A percentile compares a stretch with the other conserved stretches of the same genome.
Evolutionary conservation across 1,140 invertebrate species (phyloP).

Genomic region (Drosophila suzukii): DNA sequence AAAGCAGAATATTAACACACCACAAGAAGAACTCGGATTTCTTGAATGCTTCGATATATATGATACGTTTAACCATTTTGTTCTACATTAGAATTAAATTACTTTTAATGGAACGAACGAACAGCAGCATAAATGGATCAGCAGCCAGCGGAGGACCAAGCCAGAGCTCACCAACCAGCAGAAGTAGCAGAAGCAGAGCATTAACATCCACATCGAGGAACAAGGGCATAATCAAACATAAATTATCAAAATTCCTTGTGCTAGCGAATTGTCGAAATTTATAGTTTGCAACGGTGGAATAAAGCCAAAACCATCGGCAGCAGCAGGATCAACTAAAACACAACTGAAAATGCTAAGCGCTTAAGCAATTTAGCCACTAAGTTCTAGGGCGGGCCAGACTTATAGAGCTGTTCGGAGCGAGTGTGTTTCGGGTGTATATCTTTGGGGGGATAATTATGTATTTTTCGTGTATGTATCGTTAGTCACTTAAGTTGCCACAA

Average conservation of each 20-base stretch:
- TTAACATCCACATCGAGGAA: slow-evolving; percentile 8
- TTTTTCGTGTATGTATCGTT: slow-evolving; percentile 55
- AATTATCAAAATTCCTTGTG: slow-evolving; percentile 51
- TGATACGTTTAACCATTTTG: slow-evolving; percentile 67
- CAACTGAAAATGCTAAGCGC: slow-evolving; percentile 36
- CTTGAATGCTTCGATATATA: slow-evolving; percentile 67
- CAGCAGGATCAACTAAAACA: slow-evolving; percentile 17
- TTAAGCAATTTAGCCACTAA: slow-evolving; percentile 51
- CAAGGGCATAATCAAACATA: background rate
- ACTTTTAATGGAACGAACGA: slow-evolving; percentile 59
- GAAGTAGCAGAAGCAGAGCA: background rate
- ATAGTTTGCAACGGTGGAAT: slow-evolving; percentile 24
- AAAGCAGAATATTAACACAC: slow-evolving; percentile 51
- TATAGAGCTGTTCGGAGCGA: slow-evolving; percentile 13
- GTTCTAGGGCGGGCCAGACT: slow-evolving; percentile 36
- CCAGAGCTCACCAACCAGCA: slow-evolving; percentile 21
- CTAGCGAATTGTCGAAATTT: slow-evolving; percentile 18
- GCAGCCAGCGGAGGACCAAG: slow-evolving; percentile 25
- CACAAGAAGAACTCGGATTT: slow-evolving; percentile 50
- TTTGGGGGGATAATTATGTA: slow-evolving; percentile 25
- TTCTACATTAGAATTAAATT: slow-evolving; percentile 81
- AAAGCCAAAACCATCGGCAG: slow-evolving; percentile 4
- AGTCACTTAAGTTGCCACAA: slow-evolving; percentile 80
- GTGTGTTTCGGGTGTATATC: slow-evolving; percentile 29
- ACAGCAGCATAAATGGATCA: slow-evolving; percentile 20